A percentile compares a stretch with the other conserved stretches of the same genome.
phyloP scores from a whole-genome alignment of 2,113 vertebrate species.

The Plotosus lineatus region DNA sequence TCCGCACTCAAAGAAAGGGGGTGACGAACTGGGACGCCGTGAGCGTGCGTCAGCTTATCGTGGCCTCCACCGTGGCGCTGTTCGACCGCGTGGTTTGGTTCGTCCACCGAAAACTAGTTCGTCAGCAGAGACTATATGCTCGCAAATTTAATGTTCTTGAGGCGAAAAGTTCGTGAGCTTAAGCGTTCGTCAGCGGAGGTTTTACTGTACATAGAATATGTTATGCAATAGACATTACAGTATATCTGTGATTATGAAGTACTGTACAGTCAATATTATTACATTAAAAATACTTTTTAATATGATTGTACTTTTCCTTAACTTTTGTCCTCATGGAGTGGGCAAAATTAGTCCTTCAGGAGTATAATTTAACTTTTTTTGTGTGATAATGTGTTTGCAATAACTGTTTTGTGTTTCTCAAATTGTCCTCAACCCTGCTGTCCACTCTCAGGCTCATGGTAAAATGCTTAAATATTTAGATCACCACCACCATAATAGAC shows the following conservation, averaged over 20 bases:
- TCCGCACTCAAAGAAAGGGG: too few species aligned
- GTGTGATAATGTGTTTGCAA: neutral
- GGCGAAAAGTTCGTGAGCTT: too few species aligned
- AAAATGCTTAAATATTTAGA: conserved; percentile 31
- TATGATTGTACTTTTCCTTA: neutral
- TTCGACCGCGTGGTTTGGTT: too few species aligned
- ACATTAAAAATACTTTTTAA: neutral
- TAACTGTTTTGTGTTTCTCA: conserved; percentile 38
- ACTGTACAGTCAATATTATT: neutral
- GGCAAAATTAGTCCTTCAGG: neutral
- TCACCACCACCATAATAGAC: neutral
- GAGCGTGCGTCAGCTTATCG: too few species aligned
- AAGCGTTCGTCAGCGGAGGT: neutral
- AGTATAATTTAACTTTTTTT: neutral
- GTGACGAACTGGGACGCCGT: too few species aligned
- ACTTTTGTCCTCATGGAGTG: too few species aligned
- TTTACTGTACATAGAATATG: neutral
- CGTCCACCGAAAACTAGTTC: too few species aligned
- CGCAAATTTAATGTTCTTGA: too few species aligned
- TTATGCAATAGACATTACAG: too few species aligned
- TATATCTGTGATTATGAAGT: too few species aligned
- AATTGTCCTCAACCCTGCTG: conserved; percentile 48
- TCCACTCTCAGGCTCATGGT: conserved; percentile 65
- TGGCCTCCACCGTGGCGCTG: too few species aligned
- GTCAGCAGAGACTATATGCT: too few species aligned